Evolutionary conservation across 2,113 vertebrate genomes (phyloP).

Genomic region (Prietella phreatophila): DNA sequence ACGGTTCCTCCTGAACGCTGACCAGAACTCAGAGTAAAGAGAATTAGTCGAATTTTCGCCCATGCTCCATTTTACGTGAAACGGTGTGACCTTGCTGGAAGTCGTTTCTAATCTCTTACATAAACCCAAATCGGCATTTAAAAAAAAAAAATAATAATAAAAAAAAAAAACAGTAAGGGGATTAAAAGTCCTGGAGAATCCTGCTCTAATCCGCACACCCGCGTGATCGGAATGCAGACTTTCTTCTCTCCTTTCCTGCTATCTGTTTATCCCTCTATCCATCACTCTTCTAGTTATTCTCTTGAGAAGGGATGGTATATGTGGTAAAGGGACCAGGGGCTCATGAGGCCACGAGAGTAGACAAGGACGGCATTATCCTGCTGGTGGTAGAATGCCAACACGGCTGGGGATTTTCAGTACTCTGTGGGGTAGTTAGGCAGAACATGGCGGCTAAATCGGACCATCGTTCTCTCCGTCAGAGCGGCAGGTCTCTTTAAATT

Average conservation of each 20-base stretch:
- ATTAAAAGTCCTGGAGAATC: conserved; percentile 67
- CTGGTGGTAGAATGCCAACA: neutral
- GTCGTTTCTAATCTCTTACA: conserved; percentile 43
- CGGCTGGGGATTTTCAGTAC: conserved; percentile 17
- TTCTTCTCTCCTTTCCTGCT: neutral
- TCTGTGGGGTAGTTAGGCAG: conserved; percentile 13
- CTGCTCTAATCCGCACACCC: conserved; percentile 63
- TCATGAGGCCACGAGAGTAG: neutral
- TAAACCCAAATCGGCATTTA: conserved; percentile 57
- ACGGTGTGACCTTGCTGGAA: conserved; percentile 51
- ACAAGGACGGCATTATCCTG: conserved; percentile 25
- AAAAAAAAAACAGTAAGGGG: conserved; percentile 49
- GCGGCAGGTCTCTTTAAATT: neutral
- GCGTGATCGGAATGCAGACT: conserved; percentile 65
- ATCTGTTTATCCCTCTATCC: neutral
- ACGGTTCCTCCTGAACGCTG: neutral
- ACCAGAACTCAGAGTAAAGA: neutral
- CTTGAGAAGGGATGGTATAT: neutral
- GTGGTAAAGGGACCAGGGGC: neutral
- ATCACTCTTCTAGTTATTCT: neutral
- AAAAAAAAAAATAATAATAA: conserved; percentile 6
- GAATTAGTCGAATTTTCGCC: neutral
- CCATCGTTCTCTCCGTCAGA: neutral
- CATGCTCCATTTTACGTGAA: neutral
- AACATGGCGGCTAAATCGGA: neutral